phyloP scores from a whole-genome alignment of 2,888 invertebrate species.

The Metalampra italica region DNA sequence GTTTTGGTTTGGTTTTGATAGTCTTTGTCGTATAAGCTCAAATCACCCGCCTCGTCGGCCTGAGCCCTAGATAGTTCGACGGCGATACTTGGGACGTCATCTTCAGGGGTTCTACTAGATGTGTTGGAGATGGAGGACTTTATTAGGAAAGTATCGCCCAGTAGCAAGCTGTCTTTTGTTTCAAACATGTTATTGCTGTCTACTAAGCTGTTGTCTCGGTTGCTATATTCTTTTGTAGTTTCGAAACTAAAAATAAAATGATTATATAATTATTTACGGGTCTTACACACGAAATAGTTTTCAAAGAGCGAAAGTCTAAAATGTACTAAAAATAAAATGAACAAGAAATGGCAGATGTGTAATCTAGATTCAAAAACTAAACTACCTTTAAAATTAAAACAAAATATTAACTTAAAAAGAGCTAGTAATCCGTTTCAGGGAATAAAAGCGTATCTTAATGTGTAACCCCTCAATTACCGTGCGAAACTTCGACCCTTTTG shows the following conservation, averaged over 20 bases:
- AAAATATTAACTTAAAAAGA: too few relatives aligned
- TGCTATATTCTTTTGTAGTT: constrained; percentile 69
- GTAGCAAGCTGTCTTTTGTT: constrained; percentile 59
- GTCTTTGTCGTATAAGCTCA: constrained; percentile 29
- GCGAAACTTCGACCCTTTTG: too few relatives aligned
- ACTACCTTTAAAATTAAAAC: too few relatives aligned
- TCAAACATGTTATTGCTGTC: constrained; percentile 66
- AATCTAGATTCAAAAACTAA: too few relatives aligned
- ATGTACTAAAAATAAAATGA: too few relatives aligned
- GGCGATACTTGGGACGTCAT: constrained; percentile 46
- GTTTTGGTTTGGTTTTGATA: constrained; percentile 40
- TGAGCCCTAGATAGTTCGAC: constrained; percentile 37
- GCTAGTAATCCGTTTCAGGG: too few relatives aligned
- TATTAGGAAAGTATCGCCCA: constrained; percentile 64
- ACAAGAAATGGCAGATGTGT: too few relatives aligned
- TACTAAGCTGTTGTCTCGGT: constrained; percentile 60
- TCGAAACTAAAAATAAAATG: constrained; percentile 44
- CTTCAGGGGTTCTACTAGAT: constrained; percentile 49
- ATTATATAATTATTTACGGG: background rate
- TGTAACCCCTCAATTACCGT: too few relatives aligned
- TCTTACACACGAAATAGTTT: too few relatives aligned
- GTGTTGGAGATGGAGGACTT: constrained; percentile 60
- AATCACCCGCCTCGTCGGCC: constrained; percentile 26
- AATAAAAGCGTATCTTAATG: too few relatives aligned
- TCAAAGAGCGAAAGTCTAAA: too few relatives aligned